Base-by-base conservation (phyloP, 2,113 vertebrate genomes). In the Puma concolor region DNA sequence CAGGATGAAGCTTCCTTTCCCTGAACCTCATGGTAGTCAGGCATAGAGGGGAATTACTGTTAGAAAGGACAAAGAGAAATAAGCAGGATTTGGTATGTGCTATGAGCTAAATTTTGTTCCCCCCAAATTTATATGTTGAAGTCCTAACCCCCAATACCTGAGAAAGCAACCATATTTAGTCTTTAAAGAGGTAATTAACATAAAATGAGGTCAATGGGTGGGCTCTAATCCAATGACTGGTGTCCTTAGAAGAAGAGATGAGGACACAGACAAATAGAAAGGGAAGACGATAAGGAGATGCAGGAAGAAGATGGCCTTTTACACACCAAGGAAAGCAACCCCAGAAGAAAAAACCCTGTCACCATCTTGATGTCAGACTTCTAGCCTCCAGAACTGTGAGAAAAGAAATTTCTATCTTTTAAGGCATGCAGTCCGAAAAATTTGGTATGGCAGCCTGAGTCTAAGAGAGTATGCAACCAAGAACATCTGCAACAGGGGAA, bases 181-280 rank as follows among this genome's bases (percentile, higher is more conserved):
- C 57, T 93, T 97, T 64, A 87, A 86, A 93, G 48, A 66, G 41
- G 12, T 72, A 83, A 79, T 91, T 83, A 84, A 80, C 10, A 60
- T 66, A 12, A 96, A 64, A 60, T 60, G 12, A 57, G 17, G 29
- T 82, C 31, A 12, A 57, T 19, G 25, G 15, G 31, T 79, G 7
- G 21, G 36, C 31, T 87, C 0, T 16, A 93, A 60, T 54, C n/a
- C 57, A 93, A 4, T 57, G 36, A 87, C 36, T 72, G 50, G 21
- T 72, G 50, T 77, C 44, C 67, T 69, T 50, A 91, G 66, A 88
- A 72, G 25, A 91, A 23, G 16, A 3, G 13, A 54, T 66, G n/a
- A 66, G 50, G 69, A 72, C 38, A n/a, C 27, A 84, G 13, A 36
- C 13, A 31, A n/a, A 25, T 25, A 69, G 44, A 44, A 66, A 52